Conservation (phyloP, 2,113 vertebrate species). For the Acanthochromis polyacanthus region DNA sequence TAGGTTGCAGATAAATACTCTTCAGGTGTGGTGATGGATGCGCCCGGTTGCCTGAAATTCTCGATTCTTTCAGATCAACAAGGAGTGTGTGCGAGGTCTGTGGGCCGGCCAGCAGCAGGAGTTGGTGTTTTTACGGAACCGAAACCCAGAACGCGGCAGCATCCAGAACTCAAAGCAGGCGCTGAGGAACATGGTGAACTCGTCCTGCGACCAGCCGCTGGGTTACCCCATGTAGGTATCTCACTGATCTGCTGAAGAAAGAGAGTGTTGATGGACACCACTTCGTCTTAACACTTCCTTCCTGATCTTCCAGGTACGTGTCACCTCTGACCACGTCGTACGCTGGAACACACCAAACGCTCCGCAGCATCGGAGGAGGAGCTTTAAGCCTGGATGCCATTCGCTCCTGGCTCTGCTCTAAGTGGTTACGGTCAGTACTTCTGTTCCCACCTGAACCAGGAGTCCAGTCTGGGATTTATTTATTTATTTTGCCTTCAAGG, state of each 20-base stretch:
- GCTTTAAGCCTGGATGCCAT: slow-evolving; percentile 91
- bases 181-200: slow-evolving; percentile 96
- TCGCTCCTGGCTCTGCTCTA: slow-evolving; percentile 91
- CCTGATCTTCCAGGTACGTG: slow-evolving; percentile 82
- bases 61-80: slow-evolving; percentile 89
- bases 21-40: too few relatives aligned
- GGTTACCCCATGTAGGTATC: slow-evolving; percentile 97
- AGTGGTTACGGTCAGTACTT: slow-evolving; percentile 92
- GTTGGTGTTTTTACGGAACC: slow-evolving; percentile 95
- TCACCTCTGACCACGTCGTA: slow-evolving; percentile 97
- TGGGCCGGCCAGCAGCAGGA: slow-evolving; percentile 99
- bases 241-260: neutral
- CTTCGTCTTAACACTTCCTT: too few relatives aligned
- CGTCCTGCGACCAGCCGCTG: slow-evolving; percentile 97
- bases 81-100: slow-evolving; percentile 95
- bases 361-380: slow-evolving; percentile 90
- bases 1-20: too few relatives aligned
- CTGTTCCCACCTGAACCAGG: neutral
- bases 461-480: neutral
- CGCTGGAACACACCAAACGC: slow-evolving; percentile 91
- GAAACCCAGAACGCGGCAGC: slow-evolving; percentile 96
- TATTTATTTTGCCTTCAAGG: neutral
- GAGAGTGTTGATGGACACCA: too few relatives aligned
- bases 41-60: too few relatives aligned
- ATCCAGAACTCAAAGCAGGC: slow-evolving; percentile 99